These are phyloP conservation scores for Clarias gariepinus DNA, from an alignment of 2,113 vertebrate genomes.

Conservation along the genomic window DNA sequence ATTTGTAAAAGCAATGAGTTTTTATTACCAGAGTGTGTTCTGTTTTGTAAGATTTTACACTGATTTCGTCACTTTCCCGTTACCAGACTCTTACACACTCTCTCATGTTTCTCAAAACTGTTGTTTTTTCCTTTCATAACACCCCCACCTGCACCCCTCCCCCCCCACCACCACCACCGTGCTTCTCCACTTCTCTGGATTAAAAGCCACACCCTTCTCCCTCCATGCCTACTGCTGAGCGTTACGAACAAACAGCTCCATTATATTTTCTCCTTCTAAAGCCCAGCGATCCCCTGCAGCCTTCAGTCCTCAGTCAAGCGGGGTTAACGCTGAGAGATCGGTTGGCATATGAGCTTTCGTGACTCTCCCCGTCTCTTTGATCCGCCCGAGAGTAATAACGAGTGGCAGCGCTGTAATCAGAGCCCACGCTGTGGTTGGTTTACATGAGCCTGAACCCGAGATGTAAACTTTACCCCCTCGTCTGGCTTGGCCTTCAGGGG, in stretches of 20 bases:
- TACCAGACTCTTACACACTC: background rate
- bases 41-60: background rate
- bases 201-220: background rate
- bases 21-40: background rate
- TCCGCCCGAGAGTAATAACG: conserved; percentile 25
- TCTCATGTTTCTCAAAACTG: background rate
- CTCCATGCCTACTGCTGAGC: too few species aligned
- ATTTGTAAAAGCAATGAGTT: background rate
- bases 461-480: conserved; percentile 53
- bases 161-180: background rate
- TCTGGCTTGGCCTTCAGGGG: conserved; percentile 38
- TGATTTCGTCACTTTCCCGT: background rate
- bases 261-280: background rate
- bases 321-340: background rate
- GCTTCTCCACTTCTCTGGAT: background rate
- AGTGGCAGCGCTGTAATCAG: conserved; percentile 39
- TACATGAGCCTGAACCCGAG: conserved; percentile 45
- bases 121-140: background rate
- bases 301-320: too few species aligned
- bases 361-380: conserved; percentile 22
- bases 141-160: too few species aligned
- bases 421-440: conserved; percentile 35
- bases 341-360: background rate
- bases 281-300: background rate
- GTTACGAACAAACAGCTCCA: background rate